Evolutionary conservation across 2,888 invertebrate genomes (phyloP).

Genomic region (Polydrusus cervinus): DNA sequence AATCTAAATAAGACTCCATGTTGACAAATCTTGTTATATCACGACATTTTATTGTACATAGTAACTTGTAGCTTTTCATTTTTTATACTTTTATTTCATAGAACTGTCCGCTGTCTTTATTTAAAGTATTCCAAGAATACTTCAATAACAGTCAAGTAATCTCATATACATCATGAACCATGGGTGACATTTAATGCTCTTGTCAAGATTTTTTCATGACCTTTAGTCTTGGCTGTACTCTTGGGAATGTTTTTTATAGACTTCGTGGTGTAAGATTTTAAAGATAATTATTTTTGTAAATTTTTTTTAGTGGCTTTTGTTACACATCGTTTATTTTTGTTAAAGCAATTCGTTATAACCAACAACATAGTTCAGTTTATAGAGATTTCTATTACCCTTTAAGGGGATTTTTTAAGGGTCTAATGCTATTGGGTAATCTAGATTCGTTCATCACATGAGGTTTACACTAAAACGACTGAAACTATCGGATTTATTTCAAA

Average conservation of each 20-base stretch:
- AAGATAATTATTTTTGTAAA: conserved; percentile 36
- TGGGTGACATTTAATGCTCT: conserved; percentile 46
- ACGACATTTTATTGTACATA: conserved; percentile 1
- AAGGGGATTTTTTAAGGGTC: too few species aligned
- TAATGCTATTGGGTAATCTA: too few species aligned
- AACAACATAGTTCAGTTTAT: not conserved
- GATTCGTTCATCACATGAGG: too few species aligned
- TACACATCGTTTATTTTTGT: not conserved
- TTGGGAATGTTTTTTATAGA: conserved; percentile 49
- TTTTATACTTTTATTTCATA: conserved; percentile 22
- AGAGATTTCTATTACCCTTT: not conserved
- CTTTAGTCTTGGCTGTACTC: conserved; percentile 44
- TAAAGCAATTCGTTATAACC: not conserved
- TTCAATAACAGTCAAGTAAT: conserved; percentile 42
- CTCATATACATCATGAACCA: conserved; percentile 44
- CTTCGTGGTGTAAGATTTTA: conserved; percentile 47
- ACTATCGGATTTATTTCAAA: too few species aligned
- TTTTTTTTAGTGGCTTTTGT: conserved; percentile 30
- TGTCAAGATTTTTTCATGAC: conserved; percentile 45
- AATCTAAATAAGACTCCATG: conserved; percentile 18
- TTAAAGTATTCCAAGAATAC: conserved; percentile 42
- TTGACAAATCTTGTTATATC: conserved; percentile 21
- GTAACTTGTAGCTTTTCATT: not conserved
- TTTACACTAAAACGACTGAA: too few species aligned
- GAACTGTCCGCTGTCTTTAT: conserved; percentile 13